phyloP scores from a whole-genome alignment of 2,888 invertebrate species.

The Netelia fuscicornis region DNA sequence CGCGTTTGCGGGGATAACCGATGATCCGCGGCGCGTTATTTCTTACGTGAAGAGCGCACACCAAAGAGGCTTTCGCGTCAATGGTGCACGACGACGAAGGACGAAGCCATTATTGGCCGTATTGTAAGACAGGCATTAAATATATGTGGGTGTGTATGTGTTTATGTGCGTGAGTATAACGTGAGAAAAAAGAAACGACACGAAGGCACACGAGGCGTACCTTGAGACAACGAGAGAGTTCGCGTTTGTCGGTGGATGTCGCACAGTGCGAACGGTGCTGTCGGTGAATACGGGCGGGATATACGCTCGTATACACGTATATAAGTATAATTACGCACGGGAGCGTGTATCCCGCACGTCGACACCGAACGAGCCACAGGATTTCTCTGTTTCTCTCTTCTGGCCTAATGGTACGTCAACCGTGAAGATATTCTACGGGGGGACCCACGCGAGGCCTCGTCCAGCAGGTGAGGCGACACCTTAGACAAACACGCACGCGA shows the following conservation, averaged over 20 bases:
- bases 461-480: constrained; percentile 73
- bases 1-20: constrained; percentile 62
- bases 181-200: constrained; percentile 73
- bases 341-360: not conserved
- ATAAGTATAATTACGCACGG: constrained; percentile 54
- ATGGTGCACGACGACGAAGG: constrained; percentile 75
- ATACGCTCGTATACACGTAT: constrained; percentile 56
- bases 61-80: constrained; percentile 58
- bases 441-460: constrained; percentile 75
- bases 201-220: constrained; percentile 65
- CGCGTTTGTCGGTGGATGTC: constrained; percentile 59
- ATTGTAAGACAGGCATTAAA: constrained; percentile 36
- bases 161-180: constrained; percentile 42
- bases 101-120: constrained; percentile 76
- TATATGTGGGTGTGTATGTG: not conserved
- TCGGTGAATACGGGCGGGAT: not conserved
- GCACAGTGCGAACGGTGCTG: constrained; percentile 28
- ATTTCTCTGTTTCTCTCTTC: constrained; percentile 56
- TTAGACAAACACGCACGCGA: constrained; percentile 48
- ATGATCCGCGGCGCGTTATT: constrained; percentile 64
- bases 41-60: constrained; percentile 28
- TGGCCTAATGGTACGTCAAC: constrained; percentile 74
- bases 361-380: constrained; percentile 26
- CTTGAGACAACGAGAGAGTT: constrained; percentile 70
- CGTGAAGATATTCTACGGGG: constrained; percentile 76